A percentile compares a stretch with the other conserved stretches of the same genome.
phyloP scores from a whole-genome alignment of 2,888 invertebrate species.

The Lamellibrachia satsuma region DNA sequence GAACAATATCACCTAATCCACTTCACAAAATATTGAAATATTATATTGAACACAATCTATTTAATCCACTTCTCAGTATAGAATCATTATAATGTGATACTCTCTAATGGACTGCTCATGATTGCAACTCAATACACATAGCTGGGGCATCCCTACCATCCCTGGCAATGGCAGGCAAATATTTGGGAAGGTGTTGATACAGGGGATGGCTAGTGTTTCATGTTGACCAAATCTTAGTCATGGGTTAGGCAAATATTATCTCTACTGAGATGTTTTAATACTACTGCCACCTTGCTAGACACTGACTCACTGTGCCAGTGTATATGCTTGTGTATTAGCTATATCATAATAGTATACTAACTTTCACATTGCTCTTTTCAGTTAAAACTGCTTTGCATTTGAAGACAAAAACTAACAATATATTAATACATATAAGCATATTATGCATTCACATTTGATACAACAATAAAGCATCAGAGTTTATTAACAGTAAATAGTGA shows the following conservation, averaged over 20 bases:
- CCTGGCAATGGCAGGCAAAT: not conserved
- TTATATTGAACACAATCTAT: not conserved
- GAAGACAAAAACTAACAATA: too few species aligned
- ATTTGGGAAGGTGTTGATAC: not conserved
- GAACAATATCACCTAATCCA: not conserved
- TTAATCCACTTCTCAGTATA: not conserved
- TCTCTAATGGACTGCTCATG: not conserved
- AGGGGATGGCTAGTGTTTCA: not conserved
- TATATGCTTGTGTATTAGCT: not conserved
- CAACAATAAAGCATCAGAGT: not conserved
- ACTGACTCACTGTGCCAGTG: not conserved
- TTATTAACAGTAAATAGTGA: not conserved
- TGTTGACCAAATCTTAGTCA: not conserved
- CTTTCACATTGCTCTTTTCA: too few species aligned
- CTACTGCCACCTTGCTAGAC: not conserved
- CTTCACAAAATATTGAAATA: too few species aligned
- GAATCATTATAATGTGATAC: not conserved
- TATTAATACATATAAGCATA: not conserved
- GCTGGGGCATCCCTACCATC: not conserved
- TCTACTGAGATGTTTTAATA: not conserved
- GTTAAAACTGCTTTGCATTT: too few species aligned
- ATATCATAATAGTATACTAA: not conserved
- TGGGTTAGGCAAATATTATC: constrained; percentile 3
- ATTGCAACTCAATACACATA: not conserved
- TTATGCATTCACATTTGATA: not conserved